phyloP scores from a whole-genome alignment of 2,113 vertebrate genomes.

The Labeo rohita region DNA sequence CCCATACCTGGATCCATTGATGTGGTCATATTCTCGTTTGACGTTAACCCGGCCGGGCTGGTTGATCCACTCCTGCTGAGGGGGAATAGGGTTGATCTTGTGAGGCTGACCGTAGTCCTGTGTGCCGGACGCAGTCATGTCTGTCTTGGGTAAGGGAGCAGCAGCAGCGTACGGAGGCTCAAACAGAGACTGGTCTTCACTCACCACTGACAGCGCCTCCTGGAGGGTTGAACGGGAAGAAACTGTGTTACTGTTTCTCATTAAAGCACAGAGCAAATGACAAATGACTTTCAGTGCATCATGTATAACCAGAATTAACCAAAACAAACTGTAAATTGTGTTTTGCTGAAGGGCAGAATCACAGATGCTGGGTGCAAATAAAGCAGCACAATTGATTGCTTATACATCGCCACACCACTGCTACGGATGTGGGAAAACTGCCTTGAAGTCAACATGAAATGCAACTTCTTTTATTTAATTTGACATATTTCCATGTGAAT shows the following conservation, averaged over 20 bases:
- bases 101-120: constrained; percentile 96
- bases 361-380: neutral
- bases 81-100: constrained; percentile 95
- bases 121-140: constrained; percentile 98
- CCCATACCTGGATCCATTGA: constrained; percentile 94
- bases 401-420: too few species aligned
- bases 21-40: constrained; percentile 98
- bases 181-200: constrained; percentile 98
- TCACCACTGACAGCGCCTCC: constrained; percentile 99
- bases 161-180: constrained; percentile 93
- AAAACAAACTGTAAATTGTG: neutral
- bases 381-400: constrained; percentile 11
- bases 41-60: constrained; percentile 91
- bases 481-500: neutral
- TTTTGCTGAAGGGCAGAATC: constrained; percentile 10
- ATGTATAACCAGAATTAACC: neutral
- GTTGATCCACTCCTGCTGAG: constrained; percentile 97
- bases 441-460: constrained; percentile 2
- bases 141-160: constrained; percentile 92
- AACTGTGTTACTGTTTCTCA: neutral
- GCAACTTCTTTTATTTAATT: neutral
- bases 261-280: neutral
- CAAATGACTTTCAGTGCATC: constrained; percentile 13
- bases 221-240: constrained; percentile 63
- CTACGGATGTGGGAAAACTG: neutral